Percentiles rank a stretch among this genome's conserved stretches.
These are phyloP conservation scores for Aleadryas rufinucha DNA, from an alignment of 2,113 vertebrate genomes.

Conservation along the genomic window DNA sequence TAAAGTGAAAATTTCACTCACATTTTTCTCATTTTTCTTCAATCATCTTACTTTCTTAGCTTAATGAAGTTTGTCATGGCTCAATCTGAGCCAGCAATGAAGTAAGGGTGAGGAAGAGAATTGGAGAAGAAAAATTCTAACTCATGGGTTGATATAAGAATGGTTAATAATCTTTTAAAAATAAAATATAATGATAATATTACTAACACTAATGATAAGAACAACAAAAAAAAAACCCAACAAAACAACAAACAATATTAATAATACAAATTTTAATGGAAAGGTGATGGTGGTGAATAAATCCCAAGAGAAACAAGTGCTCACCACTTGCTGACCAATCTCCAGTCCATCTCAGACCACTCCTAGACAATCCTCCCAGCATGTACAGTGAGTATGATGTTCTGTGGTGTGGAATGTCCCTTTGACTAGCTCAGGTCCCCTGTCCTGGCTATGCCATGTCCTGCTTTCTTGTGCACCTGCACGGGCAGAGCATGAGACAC, in stretches of 20 bases:
- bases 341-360: background rate
- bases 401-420: background rate
- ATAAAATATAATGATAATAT: background rate
- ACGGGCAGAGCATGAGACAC: background rate
- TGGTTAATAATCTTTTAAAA: background rate
- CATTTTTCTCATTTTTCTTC: background rate
- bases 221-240: too few relatives aligned
- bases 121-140: background rate
- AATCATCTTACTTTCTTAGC: background rate
- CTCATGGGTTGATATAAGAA: background rate
- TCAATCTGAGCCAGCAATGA: background rate
- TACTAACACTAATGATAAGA: background rate
- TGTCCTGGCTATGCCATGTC: background rate
- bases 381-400: background rate
- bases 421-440: background rate
- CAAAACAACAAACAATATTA: background rate
- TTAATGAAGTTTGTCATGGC: background rate
- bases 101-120: background rate
- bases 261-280: background rate
- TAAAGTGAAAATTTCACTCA: background rate
- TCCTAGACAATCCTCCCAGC: background rate
- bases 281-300: background rate
- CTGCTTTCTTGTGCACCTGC: background rate
- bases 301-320: background rate
- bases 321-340: background rate